Evolutionary conservation across 2,113 vertebrate genomes (phyloP), one percentile per base, ranked within the genome.

Genomic region (Carassius carassius): DNA sequence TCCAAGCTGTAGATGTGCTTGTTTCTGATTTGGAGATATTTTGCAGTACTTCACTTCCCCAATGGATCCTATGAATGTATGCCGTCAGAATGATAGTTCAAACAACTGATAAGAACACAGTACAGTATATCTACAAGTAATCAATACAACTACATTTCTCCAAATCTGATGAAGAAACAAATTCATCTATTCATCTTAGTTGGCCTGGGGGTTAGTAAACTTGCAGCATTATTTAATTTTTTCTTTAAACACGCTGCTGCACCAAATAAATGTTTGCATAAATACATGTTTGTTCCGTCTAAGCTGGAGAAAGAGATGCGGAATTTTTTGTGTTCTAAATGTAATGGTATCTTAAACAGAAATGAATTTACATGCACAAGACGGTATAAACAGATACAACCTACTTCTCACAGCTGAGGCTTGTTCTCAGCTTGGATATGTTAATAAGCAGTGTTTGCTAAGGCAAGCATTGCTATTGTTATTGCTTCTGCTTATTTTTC

Each of bases 361-460:
- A 77, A n/a, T 56, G 10, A 77, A 56, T 77, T 29, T 56, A 29
- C 35, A 77, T 56, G 16, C 74, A 76, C 25, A 76, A 76, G 16
- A 54, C 16, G 16, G 16, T 32, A 76, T 76, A 76, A 56, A 32
- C 49, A 56, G 25, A 77, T 56, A 77, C 70, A 74, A 51, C 17
- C 49, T 77, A 77, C 49, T 77, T 9, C 21, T 54, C 49, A 77
- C 49, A 56, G 75, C 29, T 77, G 75, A 77, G 35, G 25, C 25
- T 77, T 25, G 14, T 56, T 77, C 25, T 58, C 75, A 35, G 49
- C 75, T 58, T 35, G 25, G 25, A 77, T 77, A 77, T 77, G 75
- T 21, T 58, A 77, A 56, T 77, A 62, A 62, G 21, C 35, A n/a
- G 76, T 78, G 76, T 14, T 60, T 37, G 54, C 21, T n/a, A 62